These are phyloP conservation scores for Mimachlamys varia DNA, from an alignment of 2,888 invertebrate species.

Conservation along the genomic window DNA sequence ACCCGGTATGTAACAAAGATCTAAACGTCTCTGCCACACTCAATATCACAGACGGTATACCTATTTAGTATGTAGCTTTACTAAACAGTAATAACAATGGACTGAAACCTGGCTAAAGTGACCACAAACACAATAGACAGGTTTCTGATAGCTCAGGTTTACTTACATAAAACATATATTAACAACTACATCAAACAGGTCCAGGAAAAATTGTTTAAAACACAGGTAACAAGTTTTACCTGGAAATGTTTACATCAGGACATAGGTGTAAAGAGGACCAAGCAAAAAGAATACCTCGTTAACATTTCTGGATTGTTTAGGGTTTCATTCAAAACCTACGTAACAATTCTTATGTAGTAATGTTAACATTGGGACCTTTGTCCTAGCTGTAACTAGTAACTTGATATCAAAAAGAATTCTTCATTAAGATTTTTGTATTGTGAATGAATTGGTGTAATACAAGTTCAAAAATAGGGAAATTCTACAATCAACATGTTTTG, in stretches of 20 bases:
- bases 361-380: neutral
- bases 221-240: neutral
- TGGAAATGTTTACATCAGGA: neutral
- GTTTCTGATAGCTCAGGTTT: neutral
- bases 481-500: no score
- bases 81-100: neutral
- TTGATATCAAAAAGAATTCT: no score
- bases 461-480: no score
- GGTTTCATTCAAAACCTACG: no score
- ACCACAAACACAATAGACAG: neutral
- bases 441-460: no score
- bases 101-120: neutral
- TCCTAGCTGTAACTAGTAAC: no score
- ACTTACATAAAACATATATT: neutral
- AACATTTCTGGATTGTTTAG: no score
- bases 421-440: no score
- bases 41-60: neutral
- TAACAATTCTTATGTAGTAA: neutral
- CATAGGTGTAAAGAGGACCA: no score
- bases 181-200: neutral
- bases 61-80: neutral
- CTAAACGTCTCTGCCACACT: neutral
- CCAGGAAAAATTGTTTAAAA: no score
- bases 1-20: neutral
- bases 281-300: no score